These are phyloP conservation scores for Catamblyrhynchus diadema DNA, from an alignment of 2,797 vertebrate species.

Conservation along the genomic window DNA sequence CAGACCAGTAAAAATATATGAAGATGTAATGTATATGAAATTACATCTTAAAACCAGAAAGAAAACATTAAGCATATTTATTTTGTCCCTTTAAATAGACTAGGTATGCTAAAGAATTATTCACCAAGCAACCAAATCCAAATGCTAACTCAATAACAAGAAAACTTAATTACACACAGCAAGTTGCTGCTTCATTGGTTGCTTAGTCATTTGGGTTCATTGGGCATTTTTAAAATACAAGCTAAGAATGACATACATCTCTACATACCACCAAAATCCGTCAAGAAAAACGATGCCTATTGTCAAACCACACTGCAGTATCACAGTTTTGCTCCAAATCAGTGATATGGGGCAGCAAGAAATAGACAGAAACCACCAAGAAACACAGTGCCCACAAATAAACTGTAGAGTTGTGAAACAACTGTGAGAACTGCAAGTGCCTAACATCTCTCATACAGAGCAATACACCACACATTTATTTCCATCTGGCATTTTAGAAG, in stretches of 20 bases:
- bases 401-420: not conserved
- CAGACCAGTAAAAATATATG: not conserved
- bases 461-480: not conserved
- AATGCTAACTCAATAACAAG: not conserved
- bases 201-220: not conserved
- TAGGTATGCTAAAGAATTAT: not conserved
- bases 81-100: not conserved
- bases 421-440: not conserved
- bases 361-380: not conserved
- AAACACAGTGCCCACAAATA: not conserved
- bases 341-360: rapidly evolving
- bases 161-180: not conserved
- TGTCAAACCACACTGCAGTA: not conserved
- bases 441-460: not conserved
- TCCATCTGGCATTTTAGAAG: not conserved
- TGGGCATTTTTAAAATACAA: not conserved
- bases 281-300: rapidly evolving
- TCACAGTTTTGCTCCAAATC: not conserved
- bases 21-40: not conserved
- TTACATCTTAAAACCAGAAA: not conserved
- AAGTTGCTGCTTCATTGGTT: not conserved
- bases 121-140: not conserved
- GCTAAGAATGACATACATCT: not conserved
- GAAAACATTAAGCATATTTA: not conserved
- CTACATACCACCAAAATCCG: not conserved